Conservation (phyloP, 2,888 invertebrate species). For the Teleogryllus oceanicus region DNA sequence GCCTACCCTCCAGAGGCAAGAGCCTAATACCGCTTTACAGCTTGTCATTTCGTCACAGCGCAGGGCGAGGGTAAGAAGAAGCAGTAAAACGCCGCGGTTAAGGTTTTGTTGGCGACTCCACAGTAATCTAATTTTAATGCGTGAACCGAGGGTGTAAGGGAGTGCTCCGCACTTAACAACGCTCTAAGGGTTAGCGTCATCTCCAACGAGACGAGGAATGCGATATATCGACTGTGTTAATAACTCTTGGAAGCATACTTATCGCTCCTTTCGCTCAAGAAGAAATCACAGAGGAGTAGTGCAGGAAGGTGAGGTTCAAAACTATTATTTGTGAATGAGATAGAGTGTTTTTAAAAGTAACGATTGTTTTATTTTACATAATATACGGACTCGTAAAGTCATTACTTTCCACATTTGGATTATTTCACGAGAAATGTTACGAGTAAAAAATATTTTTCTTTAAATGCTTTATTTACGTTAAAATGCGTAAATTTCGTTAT, state of each 20-base stretch:
- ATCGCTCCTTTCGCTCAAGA: background rate
- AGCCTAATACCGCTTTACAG: background rate
- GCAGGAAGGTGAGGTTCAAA: too few relatives aligned
- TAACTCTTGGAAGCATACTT: background rate
- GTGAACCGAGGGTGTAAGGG: background rate
- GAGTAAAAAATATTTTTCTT: too few relatives aligned
- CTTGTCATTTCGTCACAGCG: background rate
- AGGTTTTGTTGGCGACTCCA: background rate
- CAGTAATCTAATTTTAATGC: conserved; percentile 3
- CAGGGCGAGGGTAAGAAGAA: background rate
- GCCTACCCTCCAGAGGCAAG: background rate
- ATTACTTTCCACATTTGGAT: too few relatives aligned
- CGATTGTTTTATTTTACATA: too few relatives aligned
- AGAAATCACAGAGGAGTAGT: background rate
- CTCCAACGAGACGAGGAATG: background rate
- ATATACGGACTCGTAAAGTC: too few relatives aligned
- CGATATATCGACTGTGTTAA: background rate
- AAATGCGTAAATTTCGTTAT: too few relatives aligned
- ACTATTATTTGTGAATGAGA: too few relatives aligned
- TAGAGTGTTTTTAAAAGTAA: too few relatives aligned
- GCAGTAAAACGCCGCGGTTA: background rate
- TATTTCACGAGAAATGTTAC: too few relatives aligned
- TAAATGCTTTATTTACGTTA: too few relatives aligned
- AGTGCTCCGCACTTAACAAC: background rate
- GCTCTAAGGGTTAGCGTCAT: background rate